Base-by-base conservation (phyloP, 2,888 invertebrate genomes). In the Amiota mariae region DNA sequence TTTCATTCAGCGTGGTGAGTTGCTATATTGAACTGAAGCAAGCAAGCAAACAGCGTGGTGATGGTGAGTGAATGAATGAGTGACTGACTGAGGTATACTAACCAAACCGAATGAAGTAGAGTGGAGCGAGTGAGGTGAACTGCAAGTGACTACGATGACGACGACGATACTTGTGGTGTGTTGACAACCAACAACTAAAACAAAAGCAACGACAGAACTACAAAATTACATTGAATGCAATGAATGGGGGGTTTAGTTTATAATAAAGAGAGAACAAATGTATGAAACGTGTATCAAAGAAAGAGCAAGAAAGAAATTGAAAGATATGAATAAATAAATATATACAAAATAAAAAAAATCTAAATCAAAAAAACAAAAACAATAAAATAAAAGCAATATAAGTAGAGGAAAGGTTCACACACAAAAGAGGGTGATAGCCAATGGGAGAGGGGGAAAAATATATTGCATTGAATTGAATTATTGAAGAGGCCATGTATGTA, bases 181-280 rank as follows among this genome's bases (percentile, higher is more conserved):
- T 24, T 63, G 63, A 63, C 63, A 63, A 63, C 63, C 36, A 36
- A 63, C 63, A 63, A 63, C 63, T 63, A 13, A 63, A 63, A 63
- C 63, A 63, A 63, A 59, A 36, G 36, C 63, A 63, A 63, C 63
- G 36, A 64, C 64, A 64, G n/a, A 13, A 64, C 64, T 47, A 64
- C 64, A 67, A 15, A 63, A 63, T 46, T 46, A 12, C 63, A 46
- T 36, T 18, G 46, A 46, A 63, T 63, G 46, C 46, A n/a, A 63
- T 63, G 63, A 46, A 46, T 63, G 24, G 63, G 36, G 36, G 36
- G 12, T 36, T 18, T 63, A 12, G 63, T 13, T 24, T 63, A 36
- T 36, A 20, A 36, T 36, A 20, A 18, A 59, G 59, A 59, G 13
- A 15, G 36, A 36, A 36, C 36, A 6, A 2, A 6, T 6, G 6